Conservation (phyloP, 2,888 invertebrate species). For the Smittia sp. region DNA sequence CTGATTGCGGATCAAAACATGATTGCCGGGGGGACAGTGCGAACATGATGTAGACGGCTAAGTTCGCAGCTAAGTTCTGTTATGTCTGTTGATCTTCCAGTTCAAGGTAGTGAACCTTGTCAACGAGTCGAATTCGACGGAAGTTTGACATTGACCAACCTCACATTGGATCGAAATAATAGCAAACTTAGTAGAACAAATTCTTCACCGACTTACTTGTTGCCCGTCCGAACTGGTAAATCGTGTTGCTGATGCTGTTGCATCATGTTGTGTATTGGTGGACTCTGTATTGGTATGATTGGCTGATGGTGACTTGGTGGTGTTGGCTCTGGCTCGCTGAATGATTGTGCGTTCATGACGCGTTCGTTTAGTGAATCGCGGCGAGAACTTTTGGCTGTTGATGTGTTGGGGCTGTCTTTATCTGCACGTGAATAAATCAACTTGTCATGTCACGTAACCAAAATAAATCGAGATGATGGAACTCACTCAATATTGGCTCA, state of each 20-base stretch:
- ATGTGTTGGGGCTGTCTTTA: constrained; percentile 55
- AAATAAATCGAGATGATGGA: background rate
- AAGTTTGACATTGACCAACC: background rate
- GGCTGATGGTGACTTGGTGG: constrained; percentile 43
- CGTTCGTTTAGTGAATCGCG: constrained; percentile 63
- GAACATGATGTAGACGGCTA: background rate
- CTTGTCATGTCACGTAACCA: background rate
- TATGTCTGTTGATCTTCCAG: too few relatives aligned
- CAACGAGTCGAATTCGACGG: background rate
- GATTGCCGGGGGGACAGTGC: background rate
- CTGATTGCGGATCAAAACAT: background rate
- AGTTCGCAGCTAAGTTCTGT: too few relatives aligned
- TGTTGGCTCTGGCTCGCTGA: constrained; percentile 10
- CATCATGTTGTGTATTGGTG: constrained; percentile 41
- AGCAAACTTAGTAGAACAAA: constrained; percentile 27
- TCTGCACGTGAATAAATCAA: constrained; percentile 2
- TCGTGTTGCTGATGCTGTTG: constrained; percentile 42
- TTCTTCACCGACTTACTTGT: constrained; percentile 18
- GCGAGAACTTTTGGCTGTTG: constrained; percentile 68
- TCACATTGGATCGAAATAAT: constrained; percentile 10
- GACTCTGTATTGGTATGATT: constrained; percentile 44
- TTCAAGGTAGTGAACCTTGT: background rate
- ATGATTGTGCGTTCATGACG: constrained; percentile 45
- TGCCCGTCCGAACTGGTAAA: constrained; percentile 34
- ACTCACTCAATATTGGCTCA: constrained; percentile 43